These are phyloP conservation scores for Scrobipalpa costella DNA, from an alignment of 2,888 invertebrate genomes.

Conservation along the genomic window DNA sequence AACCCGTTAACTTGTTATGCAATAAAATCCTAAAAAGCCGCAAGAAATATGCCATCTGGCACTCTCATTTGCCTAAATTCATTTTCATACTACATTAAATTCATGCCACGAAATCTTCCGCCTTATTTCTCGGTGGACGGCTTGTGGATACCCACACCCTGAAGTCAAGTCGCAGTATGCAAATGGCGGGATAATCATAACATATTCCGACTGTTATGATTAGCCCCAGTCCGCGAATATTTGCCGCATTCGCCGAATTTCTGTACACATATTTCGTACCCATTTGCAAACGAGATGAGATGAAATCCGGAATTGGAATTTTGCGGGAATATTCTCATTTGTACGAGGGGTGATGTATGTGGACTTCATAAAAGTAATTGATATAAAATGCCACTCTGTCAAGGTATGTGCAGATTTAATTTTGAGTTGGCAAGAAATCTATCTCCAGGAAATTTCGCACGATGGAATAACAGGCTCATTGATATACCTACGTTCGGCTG, in stretches of 20 bases:
- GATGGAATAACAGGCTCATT: too few species aligned
- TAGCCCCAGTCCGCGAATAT: constrained; percentile 19
- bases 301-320: neutral
- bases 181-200: constrained; percentile 35
- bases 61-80: constrained; percentile 8
- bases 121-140: constrained; percentile 7
- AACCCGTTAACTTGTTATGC: neutral
- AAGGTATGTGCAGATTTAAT: neutral
- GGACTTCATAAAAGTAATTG: too few species aligned
- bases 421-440: too few species aligned
- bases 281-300: constrained; percentile 17
- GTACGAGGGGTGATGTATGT: neutral
- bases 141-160: neutral
- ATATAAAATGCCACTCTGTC: too few species aligned
- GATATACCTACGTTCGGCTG: too few species aligned
- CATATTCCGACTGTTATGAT: constrained; percentile 31
- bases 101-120: constrained; percentile 1
- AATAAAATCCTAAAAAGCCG: neutral
- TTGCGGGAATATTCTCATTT: neutral
- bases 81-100: constrained; percentile 9
- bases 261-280: constrained; percentile 14
- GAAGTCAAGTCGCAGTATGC: constrained; percentile 27
- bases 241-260: constrained; percentile 7
- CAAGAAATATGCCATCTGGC: neutral
- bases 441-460: too few species aligned